Percentiles rank a stretch among this genome's conserved stretches.
phyloP scores from a whole-genome alignment of 2,113 vertebrate species.

The Rhinoptilus africanus region DNA sequence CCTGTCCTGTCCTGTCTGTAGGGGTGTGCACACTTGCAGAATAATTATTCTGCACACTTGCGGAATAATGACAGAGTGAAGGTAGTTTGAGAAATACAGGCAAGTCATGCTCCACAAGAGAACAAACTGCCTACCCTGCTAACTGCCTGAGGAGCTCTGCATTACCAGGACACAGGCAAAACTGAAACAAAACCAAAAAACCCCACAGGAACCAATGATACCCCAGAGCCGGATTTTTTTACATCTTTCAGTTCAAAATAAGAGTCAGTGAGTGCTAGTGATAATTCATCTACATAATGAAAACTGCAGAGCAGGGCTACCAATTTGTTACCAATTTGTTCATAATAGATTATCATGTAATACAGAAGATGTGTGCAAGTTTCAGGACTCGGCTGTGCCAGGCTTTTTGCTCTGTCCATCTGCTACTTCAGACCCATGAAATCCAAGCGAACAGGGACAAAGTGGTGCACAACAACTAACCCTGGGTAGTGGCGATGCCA shows the following conservation, averaged over 20 bases:
- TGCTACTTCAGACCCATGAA: background rate
- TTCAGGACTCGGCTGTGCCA: background rate
- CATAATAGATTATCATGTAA: rapidly evolving
- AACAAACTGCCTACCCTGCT: background rate
- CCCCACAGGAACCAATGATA: background rate
- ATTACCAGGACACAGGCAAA: background rate
- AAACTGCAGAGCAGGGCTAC: background rate
- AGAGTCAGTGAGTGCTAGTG: rapidly evolving
- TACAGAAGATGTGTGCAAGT: rapidly evolving
- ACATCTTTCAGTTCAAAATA: rapidly evolving
- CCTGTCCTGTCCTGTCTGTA: rapidly evolving
- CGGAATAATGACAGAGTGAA: rapidly evolving
- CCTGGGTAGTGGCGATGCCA: constrained; percentile 77
- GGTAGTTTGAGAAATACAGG: background rate
- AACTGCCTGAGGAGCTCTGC: rapidly evolving
- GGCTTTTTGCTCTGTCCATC: background rate
- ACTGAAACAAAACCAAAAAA: too few species aligned
- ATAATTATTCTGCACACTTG: rapidly evolving
- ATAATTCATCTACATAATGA: background rate
- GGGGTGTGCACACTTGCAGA: rapidly evolving
- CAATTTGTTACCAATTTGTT: rapidly evolving
- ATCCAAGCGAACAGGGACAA: background rate
- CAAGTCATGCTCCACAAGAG: background rate
- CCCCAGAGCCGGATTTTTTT: background rate
- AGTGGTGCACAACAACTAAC: constrained; percentile 25